Evolutionary conservation across 2,888 invertebrate species (phyloP).

Genomic region (Hoplodrina ambigua): DNA sequence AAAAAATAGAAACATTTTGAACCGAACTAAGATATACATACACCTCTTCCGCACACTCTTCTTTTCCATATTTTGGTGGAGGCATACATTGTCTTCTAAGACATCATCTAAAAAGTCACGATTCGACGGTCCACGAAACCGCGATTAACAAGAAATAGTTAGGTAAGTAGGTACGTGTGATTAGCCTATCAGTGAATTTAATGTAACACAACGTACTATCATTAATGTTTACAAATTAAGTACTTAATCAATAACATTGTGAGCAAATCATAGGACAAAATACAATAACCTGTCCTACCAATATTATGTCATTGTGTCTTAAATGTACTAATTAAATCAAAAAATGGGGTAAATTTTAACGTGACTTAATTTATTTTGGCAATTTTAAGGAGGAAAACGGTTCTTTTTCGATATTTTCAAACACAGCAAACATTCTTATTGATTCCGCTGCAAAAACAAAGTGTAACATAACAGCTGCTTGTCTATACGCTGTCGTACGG

Average conservation of each 20-base stretch:
- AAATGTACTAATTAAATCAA: no score
- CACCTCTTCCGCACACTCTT: no score
- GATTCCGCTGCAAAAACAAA: not conserved
- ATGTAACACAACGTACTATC: not conserved
- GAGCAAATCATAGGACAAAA: not conserved
- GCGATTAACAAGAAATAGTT: no score
- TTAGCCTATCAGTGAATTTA: slow-evolving; percentile 8
- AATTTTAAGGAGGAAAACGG: not conserved
- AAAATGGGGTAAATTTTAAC: no score
- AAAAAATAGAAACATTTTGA: no score
- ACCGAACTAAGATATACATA: no score
- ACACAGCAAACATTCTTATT: not conserved
- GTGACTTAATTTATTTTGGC: no score
- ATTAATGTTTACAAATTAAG: slow-evolving; percentile 5
- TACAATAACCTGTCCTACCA: not conserved
- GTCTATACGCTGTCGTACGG: not conserved
- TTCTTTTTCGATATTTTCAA: no score
- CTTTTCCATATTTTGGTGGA: no score
- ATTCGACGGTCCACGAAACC: no score
- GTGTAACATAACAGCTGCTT: not conserved
- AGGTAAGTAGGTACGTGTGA: not conserved
- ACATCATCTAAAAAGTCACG: no score
- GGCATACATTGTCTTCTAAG: no score
- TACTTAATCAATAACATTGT: slow-evolving; percentile 3
- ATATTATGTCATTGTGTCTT: not conserved